phyloP scores from a whole-genome alignment of 2,797 vertebrate species.

The Molothrus aeneus region DNA sequence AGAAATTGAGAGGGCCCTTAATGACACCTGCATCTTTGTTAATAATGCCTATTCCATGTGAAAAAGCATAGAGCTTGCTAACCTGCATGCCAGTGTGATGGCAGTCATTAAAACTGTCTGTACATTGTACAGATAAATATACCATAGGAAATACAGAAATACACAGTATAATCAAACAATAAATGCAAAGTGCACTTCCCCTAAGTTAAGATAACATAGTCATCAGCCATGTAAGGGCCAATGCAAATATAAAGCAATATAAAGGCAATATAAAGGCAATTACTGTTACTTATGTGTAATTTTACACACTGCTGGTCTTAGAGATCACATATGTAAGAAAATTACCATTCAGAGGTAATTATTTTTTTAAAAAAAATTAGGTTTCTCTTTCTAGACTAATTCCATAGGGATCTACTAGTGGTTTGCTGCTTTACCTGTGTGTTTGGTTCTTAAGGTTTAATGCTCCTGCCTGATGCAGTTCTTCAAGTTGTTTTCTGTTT shows the following conservation, averaged over 20 bases:
- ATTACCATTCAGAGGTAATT: neutral
- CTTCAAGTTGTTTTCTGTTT: constrained; percentile 93
- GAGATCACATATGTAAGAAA: neutral
- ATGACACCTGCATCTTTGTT: neutral
- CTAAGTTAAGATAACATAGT: neutral
- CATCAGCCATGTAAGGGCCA: accelerated
- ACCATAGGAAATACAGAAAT: neutral
- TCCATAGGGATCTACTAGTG: neutral
- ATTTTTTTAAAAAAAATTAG: accelerated
- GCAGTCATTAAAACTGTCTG: neutral
- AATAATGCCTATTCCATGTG: neutral
- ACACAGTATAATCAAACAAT: neutral
- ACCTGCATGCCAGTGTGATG: neutral
- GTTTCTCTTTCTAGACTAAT: neutral
- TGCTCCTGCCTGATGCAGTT: constrained; percentile 81
- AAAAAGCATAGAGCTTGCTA: neutral
- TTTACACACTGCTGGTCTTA: neutral
- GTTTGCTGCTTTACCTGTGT: constrained; percentile 83
- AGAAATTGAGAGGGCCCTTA: neutral
- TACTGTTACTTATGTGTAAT: neutral
- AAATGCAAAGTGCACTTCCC: neutral
- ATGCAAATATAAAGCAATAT: neutral
- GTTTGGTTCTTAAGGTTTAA: constrained; percentile 93
- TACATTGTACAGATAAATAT: neutral
- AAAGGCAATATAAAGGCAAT: neutral